A percentile compares a stretch with the other conserved stretches of the same genome.
Conservation (phyloP, 2,113 vertebrate genomes). For the Hydrolagus affinis region DNA sequence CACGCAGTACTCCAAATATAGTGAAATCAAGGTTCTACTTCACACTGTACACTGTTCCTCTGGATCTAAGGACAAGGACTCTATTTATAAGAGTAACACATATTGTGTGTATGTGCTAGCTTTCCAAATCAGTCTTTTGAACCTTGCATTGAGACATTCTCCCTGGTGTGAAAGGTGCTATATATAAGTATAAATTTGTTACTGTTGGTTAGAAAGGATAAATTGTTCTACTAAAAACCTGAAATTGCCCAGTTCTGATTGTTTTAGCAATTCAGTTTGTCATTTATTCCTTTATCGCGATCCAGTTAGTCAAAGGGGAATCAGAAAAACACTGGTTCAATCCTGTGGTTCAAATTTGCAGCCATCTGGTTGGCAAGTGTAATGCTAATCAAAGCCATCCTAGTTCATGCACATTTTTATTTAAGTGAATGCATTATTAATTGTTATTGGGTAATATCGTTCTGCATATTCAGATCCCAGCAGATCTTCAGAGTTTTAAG, state of each 20-base stretch:
- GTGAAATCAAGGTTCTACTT: too few relatives aligned
- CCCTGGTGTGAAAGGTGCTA: too few relatives aligned
- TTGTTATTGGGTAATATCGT: not conserved
- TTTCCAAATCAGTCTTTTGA: not conserved
- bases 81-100: too few relatives aligned
- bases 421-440: not conserved
- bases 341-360: not conserved
- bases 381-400: not conserved
- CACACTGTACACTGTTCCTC: too few relatives aligned
- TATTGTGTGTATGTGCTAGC: too few relatives aligned
- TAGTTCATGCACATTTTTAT: constrained; percentile 1
- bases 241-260: not conserved
- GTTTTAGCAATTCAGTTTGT: not conserved
- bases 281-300: not conserved
- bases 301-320: not conserved
- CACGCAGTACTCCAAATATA: too few relatives aligned
- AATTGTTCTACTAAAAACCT: not conserved
- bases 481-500: not conserved
- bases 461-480: not conserved
- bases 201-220: too few relatives aligned
- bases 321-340: not conserved
- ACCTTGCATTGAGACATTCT: not conserved
- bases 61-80: too few relatives aligned
- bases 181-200: too few relatives aligned
- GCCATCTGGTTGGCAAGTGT: not conserved